Evolutionary conservation across 2,888 invertebrate species (phyloP), one percentile per base, ranked within the genome.

Genomic region (Sisyra terminalis): DNA sequence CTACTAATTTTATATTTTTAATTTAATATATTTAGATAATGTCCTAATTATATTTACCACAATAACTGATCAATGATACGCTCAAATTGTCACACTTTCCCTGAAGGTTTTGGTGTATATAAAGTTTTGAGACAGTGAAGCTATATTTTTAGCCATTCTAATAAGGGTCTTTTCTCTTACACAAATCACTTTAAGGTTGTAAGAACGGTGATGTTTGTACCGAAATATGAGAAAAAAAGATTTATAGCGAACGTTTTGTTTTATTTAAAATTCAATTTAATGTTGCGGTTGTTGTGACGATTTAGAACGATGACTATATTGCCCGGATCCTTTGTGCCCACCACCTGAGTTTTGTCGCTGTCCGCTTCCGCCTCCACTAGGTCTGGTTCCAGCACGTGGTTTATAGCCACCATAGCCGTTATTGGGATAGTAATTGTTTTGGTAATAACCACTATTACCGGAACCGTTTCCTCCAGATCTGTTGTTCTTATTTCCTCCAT

Each of bases 351-450:
- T 11, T 8, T 13, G 13, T 10, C 39, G 13, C 3, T 14, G 13
- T 14, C 34, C 6, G n/a, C 34, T 14, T 14, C 9, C 9, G n/a
- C 13, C 30, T 6, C 29, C 39, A 15, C 24, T 31, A n/a, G 18
- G 11, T 34, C 41, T 18, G 11, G 15, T 18, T 38, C 42, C 29
- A 37, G 29, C 38, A 3, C 43, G 37, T 9, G 42, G 29, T 43
- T 43, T 43, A 17, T 43, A 43, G 15, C 32, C 34, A 8, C 43
- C 38, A 38, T 43, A 43, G 13, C 43, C 43, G 49, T 59, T 59
- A 49, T 61, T 59, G 46, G 58, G 55, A 45, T 58, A 58, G 47
- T 55, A 60, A 35, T 56, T 53, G 46, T 60, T 59, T 34, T 56
- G 53, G 38, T 46, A 46, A 30, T 41, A 41, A 5, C 41, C 41